Base-by-base conservation (phyloP, 1,140 invertebrate species). In the Oryctes rhinoceros region DNA sequence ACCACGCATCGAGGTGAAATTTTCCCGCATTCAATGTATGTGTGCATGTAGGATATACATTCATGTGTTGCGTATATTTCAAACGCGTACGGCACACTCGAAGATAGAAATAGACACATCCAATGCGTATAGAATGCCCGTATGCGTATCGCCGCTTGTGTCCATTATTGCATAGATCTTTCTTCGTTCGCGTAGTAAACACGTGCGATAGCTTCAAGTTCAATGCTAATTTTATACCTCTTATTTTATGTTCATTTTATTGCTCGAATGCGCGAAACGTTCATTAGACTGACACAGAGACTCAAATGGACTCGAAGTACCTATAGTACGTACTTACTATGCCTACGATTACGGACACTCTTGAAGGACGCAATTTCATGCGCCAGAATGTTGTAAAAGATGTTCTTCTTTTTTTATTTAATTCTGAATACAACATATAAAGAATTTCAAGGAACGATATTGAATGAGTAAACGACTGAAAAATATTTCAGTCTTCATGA, bases 231-330 rank as follows among this genome's bases (percentile, higher is more conserved):
- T 71, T 71, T 71, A 71, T 71, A 71, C 65, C 65, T 71, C 65
- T 71, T 71, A 71, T 71, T 71, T 71, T 71, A 71, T 71, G 65
- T 71, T 71, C 65, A 24, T 71, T 71, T 71, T 71, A 71, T 71
- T 71, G 65, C 65, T 37, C 11, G 24, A 71, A 13, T 71, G 39
- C 39, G 65, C 37, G 65, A 35, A 71, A 24, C 24, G 35, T 71
- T 71, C 65, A 71, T 71, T 71, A 37, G 4, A 30, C 65, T 71
- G 65, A 20, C 9, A 15, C 65, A 71, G 20, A 35, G 35, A 71
- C 11, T 18, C 53, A 71, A 71, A 37, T 71, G 11, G 65, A 35
- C 62, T 30, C 24, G 24, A 30, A 30, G 24, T 44, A 44, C 5
- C 5, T 44, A 44, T 44, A 44, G 39, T 44, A 44, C 39, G 39